phyloP scores from a whole-genome alignment of 1,140 invertebrate genomes.

The Trissolcus basalis region DNA sequence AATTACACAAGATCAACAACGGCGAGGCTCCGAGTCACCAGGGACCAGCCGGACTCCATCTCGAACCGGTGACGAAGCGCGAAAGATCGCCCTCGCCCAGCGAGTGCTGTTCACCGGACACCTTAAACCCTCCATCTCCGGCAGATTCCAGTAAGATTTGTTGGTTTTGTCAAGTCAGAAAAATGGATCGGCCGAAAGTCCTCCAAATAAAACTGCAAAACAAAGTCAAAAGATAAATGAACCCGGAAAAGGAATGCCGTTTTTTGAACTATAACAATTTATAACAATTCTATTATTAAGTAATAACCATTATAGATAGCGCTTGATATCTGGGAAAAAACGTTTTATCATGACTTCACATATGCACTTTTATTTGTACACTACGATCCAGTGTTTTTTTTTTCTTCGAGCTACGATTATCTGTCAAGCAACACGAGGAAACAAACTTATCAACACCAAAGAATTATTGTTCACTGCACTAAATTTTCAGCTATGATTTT shows the following conservation, averaged over 20 bases:
- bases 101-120: conserved; percentile 89
- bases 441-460: conserved; percentile 48
- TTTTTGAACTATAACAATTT: no score
- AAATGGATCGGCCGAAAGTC: conserved; percentile 5
- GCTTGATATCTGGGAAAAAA: conserved; percentile 5
- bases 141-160: conserved; percentile 87
- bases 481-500: no score
- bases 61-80: conserved; percentile 79
- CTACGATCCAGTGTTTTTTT: conserved; percentile 26
- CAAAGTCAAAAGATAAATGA: no score
- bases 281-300: no score
- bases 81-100: conserved; percentile 89
- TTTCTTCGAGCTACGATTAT: conserved; percentile 16
- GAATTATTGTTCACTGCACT: conserved; percentile 2
- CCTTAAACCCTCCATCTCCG: conserved; percentile 89
- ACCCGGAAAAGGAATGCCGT: no score
- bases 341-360: conserved; percentile 17
- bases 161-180: not conserved
- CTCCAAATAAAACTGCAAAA: no score
- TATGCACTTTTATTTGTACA: conserved; percentile 8
- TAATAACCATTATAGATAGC: not conserved
- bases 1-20: conserved; percentile 71
- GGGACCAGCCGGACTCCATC: conserved; percentile 70
- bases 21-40: conserved; percentile 67
- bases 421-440: conserved; percentile 33